A percentile compares a stretch with the other conserved stretches of the same genome.
Evolutionary conservation across 2,888 invertebrate species (phyloP).

Genomic region (Dimorphilus gyrociliatus): DNA sequence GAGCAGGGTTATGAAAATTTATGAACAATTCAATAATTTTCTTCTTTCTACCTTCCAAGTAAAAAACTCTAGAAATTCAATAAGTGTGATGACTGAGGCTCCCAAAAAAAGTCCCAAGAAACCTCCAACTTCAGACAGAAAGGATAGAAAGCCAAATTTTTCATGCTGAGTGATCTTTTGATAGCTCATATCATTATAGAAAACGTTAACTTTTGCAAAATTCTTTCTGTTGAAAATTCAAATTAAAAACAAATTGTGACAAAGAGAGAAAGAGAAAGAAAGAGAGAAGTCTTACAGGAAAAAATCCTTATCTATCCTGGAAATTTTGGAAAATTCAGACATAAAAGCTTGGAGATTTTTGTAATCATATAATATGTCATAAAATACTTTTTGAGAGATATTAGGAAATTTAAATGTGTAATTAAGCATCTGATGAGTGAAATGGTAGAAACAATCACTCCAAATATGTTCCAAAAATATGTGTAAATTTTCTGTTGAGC

Average conservation of each 20-base stretch:
- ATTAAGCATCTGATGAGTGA: too few relatives aligned
- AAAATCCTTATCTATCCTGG: slow-evolving; percentile 6
- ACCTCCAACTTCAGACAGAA: slow-evolving; percentile 12
- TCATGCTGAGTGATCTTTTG: slow-evolving; percentile 9
- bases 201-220: slow-evolving; percentile 12
- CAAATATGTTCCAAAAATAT: too few relatives aligned
- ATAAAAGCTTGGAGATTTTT: slow-evolving; percentile 3
- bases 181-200: slow-evolving; percentile 12
- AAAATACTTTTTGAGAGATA: too few relatives aligned
- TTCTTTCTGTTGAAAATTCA: too few relatives aligned
- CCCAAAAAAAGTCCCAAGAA: slow-evolving; percentile 12
- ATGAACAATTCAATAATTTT: too few relatives aligned
- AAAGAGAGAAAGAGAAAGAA: neutral
- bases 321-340: slow-evolving; percentile 2
- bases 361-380: too few relatives aligned
- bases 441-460: too few relatives aligned
- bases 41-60: too few relatives aligned
- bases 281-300: slow-evolving; percentile 5
- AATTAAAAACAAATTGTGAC: neutral
- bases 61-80: slow-evolving; percentile 10
- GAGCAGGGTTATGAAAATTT: too few relatives aligned
- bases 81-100: slow-evolving; percentile 10
- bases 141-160: slow-evolving; percentile 7
- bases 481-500: too few relatives aligned
- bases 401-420: too few relatives aligned